Base-by-base conservation (phyloP, 2,888 invertebrate species). In the Hirtodrosophila cameraria region DNA sequence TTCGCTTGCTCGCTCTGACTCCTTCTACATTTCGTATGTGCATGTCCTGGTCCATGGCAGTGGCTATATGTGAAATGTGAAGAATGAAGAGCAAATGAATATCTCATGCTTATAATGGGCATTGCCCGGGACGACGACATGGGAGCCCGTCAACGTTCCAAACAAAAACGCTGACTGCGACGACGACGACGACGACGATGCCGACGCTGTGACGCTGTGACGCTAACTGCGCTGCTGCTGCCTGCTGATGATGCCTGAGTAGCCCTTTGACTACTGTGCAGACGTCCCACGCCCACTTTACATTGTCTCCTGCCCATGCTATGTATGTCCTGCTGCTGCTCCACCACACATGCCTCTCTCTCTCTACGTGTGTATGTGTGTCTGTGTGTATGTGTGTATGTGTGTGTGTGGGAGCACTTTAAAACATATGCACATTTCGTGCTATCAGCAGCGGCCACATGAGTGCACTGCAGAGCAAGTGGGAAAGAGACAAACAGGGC, bases 91-190 rank as follows among this genome's bases (percentile, higher is more conserved):
- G 86, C 87, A 86, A 81, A 75, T 88, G 83, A 86, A 83, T 87
- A 84, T 87, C 85, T 86, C 78, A 71, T 74, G 86, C 82, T 88
- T 87, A 78, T 86, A 88, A 88, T 88, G 89, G 87, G 75, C 70
- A 75, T 87, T 84, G 88, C 86, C 88, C 73, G 80, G 87, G 87
- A 61, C 36, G 41, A 42, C 60, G 23, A 46, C 68, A 65, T 35
- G 58, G 15, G 49, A 48, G 53, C 35, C 63, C 52, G 62, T 46
- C 61, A 59, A 31, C 64, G 41, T 30, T 45, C 30, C 36, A 35
- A 61, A 60, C 61, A 61, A 60, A 33, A 11, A 54, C 28, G 36
- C 23, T 15, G 35, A 11, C 8, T 30, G 15, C 53, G 18, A 28
- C 42, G 43, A 45, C 18, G 65, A 31, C 48, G 6, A 38, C 64